Base-by-base conservation (phyloP, 2,113 vertebrate genomes). In the Leucosticte australis region DNA sequence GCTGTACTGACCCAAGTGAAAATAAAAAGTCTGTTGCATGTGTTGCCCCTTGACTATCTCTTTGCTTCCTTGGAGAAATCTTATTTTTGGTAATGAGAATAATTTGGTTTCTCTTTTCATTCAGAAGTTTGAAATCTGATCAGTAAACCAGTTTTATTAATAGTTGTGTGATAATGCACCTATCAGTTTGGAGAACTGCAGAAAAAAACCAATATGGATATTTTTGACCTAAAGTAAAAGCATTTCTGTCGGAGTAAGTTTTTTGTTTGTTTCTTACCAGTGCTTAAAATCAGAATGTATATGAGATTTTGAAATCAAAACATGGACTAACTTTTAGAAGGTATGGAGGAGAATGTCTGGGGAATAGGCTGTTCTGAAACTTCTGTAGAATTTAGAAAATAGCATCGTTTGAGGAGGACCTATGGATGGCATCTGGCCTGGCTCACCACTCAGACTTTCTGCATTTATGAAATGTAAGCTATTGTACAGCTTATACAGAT, bases 131-230 rank as follows among this genome's bases (percentile, higher is more conserved):
- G 7, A 19, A 30, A 71, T 60, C 24, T 52, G 26, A 41, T 81
- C 28, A 57, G 50, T 89, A 52, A 64, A 67, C 1, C 7, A 30
- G 7, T 53, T 83, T 55, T 63, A 46, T 44, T 44, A 63, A 2
- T 50, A 22, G 21, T 37, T 73, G 41, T 44, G 17, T 41, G 18
- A 39, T 57, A 31, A 41, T 59, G 3, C 18, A 49, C 7, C 4
- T 65, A 1, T 24, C 0, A 0, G 3, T 35, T n/a, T 57, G 33
- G 9, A 87, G 59, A 69, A 22, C 24, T 44, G 11, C 27, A 69
- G 44, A 33, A 69, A 76, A 69, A 79, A 52, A 17, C 3, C 4
- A 24, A 0, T 60, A 15, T 19, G 6, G 6, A 5, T 42, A 39
- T 35, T 69, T 92, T 52, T 77, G 41, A 57, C 27, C 4, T 33